These are phyloP conservation scores for Cantharis lateralis DNA, from an alignment of 2,888 invertebrate genomes.

Conservation along the genomic window DNA sequence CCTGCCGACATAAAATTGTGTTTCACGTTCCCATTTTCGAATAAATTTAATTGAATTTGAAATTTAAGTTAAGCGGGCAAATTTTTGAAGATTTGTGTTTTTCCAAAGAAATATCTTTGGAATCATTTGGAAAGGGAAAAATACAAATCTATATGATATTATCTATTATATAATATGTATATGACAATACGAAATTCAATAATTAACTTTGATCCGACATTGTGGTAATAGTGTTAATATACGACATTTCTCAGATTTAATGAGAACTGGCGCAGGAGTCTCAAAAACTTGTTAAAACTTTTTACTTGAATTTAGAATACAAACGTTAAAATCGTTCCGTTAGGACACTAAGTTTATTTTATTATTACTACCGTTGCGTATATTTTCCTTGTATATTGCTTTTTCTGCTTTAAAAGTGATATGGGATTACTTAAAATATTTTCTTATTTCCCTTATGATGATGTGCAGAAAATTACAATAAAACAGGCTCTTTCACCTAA, in stretches of 20 bases:
- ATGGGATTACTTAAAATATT: neutral
- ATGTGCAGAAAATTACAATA: neutral
- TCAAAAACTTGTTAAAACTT: neutral
- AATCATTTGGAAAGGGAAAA: too few species aligned
- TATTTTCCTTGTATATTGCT: neutral
- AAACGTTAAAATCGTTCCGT: neutral
- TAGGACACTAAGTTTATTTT: neutral
- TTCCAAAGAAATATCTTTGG: too few species aligned
- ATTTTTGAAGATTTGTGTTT: too few species aligned
- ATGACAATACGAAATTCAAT: neutral
- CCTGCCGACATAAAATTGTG: too few species aligned
- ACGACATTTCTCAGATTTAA: neutral
- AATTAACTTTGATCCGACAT: neutral
- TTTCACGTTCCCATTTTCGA: too few species aligned
- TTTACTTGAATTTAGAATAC: neutral
- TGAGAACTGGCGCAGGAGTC: neutral
- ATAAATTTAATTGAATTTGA: too few species aligned
- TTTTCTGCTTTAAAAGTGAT: neutral
- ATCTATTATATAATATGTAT: too few species aligned
- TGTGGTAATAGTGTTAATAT: neutral
- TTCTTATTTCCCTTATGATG: neutral
- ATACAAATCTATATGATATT: too few species aligned
- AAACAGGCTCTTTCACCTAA: too few species aligned
- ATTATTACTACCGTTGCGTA: neutral
- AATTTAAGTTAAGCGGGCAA: too few species aligned